These are phyloP conservation scores for Hylyphantes graminicola DNA, from an alignment of 1,140 invertebrate genomes.

Conservation along the genomic window DNA sequence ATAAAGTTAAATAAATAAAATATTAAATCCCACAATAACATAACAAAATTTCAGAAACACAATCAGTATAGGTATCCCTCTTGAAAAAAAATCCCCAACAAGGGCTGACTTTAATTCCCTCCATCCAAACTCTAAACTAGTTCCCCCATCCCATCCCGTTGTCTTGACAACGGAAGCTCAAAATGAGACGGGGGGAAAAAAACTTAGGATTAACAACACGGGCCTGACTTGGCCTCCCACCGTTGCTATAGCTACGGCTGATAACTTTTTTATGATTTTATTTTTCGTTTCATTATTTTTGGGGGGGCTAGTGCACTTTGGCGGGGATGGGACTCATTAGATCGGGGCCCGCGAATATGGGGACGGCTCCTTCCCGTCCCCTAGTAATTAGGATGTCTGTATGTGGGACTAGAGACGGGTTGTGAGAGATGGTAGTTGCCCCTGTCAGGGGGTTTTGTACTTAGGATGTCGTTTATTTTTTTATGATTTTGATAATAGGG, in stretches of 20 bases:
- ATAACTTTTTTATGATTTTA: slow-evolving; percentile 48
- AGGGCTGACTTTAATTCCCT: too few relatives aligned
- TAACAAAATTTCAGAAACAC: too few relatives aligned
- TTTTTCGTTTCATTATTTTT: slow-evolving; percentile 1
- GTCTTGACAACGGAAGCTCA: slow-evolving; percentile 5
- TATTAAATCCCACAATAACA: too few relatives aligned
- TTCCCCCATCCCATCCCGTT: slow-evolving; percentile 1
- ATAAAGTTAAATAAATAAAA: too few relatives aligned
- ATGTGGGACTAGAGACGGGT: too few relatives aligned
- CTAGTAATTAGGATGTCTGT: background rate
- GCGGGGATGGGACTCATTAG: slow-evolving; percentile 28
- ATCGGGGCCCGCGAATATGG: background rate
- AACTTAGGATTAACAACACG: slow-evolving; percentile 42
- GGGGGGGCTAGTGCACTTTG: slow-evolving; percentile 10
- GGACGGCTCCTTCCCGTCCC: background rate
- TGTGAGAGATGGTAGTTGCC: too few relatives aligned
- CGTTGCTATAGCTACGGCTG: slow-evolving; percentile 39
- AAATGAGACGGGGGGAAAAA: background rate
- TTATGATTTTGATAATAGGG: too few relatives aligned
- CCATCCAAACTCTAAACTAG: too few relatives aligned
- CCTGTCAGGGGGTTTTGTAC: too few relatives aligned
- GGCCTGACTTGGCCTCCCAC: slow-evolving; percentile 8
- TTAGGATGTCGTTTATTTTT: too few relatives aligned
- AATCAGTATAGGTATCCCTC: too few relatives aligned
- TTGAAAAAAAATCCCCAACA: too few relatives aligned